Percentiles rank a stretch among this genome's conserved stretches.
Conservation (phyloP, 2,113 vertebrate genomes). For the Dendrocopos noguchii region DNA sequence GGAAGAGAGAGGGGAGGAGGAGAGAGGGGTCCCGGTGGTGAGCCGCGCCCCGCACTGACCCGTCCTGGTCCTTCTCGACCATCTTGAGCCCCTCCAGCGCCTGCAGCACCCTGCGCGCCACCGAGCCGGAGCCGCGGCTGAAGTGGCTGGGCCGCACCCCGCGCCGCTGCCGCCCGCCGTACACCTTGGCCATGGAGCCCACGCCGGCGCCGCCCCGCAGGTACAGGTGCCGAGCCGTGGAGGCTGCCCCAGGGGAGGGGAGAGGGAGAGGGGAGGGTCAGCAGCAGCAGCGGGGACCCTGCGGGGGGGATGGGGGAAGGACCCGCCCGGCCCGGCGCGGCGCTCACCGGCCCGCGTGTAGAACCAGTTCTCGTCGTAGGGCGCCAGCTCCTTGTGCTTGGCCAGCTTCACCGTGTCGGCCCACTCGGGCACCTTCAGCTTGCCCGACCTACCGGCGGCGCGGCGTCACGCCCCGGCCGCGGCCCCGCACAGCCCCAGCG, state of each 20-base stretch:
- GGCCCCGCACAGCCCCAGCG: too few species aligned
- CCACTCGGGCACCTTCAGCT: neutral
- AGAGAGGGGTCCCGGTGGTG: too few species aligned
- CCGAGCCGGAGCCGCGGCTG: neutral
- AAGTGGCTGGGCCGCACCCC: neutral
- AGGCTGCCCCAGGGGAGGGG: neutral
- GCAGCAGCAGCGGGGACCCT: neutral
- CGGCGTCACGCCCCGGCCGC: too few species aligned
- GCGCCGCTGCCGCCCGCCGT: neutral
- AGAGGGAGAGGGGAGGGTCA: too few species aligned
- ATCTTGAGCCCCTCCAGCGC: neutral
- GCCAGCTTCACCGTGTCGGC: neutral
- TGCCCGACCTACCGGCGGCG: neutral
- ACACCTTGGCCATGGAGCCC: neutral
- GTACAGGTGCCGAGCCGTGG: neutral
- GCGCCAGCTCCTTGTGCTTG: neutral
- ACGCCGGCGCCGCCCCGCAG: neutral
- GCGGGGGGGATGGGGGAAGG: too few species aligned
- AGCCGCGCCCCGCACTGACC: neutral
- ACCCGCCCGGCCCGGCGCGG: too few species aligned
- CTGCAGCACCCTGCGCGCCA: neutral
- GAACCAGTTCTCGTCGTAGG: neutral
- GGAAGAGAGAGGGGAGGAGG: too few species aligned
- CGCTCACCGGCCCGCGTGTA: neutral
- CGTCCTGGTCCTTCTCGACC: neutral